Evolutionary conservation across 2,797 vertebrate species (phyloP), one percentile per base, ranked within the genome.

Genomic region (Epinephelus awoara): DNA sequence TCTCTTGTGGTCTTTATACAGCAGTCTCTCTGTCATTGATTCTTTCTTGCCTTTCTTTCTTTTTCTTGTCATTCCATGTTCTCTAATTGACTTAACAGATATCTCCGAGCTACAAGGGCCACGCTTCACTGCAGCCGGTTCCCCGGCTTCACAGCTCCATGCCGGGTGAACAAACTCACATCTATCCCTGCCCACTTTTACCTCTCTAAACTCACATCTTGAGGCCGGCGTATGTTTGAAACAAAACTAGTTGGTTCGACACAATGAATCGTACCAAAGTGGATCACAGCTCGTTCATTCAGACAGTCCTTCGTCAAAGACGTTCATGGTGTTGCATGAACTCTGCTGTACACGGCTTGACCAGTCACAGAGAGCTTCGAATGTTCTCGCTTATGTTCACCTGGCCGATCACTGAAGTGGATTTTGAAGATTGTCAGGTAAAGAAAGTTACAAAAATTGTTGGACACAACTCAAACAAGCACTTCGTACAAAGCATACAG

Each of bases 11-110:
- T 86, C 80, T 88, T 90, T 85, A 63, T 76, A 82, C 67, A 65
- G 42, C 29, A 54, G 11, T 8, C 29, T 72, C 25, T 81, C 19
- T 82, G 50, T 88, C 67, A 38, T 73, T 50, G 57, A 73, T 67
- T 75, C 69, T 57, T 38, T 77, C 59, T 85, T 85, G 85, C 77
- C 85, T 91, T 85, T 89, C 69, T 87, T 69, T 89, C 80, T 89
- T 79, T 87, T 69, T 89, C 80, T 89, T 79, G 70, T 89, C 85
- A 83, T 92, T 91, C 83, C 83, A 73, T 49, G 17, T 82, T 74
- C 64, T 85, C 71, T 68, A 76, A 84, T 67, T 67, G 55, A 88
- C 83, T 83, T 81, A 84, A 72, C 86, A 65, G 75, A 85, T 83
- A 80, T 84, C 67, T 91, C 56, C 57, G 42, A 75, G 81, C 83